These are phyloP conservation scores for Macheiramphus alcinus DNA, from an alignment of 2,113 vertebrate genomes.

Conservation along the genomic window DNA sequence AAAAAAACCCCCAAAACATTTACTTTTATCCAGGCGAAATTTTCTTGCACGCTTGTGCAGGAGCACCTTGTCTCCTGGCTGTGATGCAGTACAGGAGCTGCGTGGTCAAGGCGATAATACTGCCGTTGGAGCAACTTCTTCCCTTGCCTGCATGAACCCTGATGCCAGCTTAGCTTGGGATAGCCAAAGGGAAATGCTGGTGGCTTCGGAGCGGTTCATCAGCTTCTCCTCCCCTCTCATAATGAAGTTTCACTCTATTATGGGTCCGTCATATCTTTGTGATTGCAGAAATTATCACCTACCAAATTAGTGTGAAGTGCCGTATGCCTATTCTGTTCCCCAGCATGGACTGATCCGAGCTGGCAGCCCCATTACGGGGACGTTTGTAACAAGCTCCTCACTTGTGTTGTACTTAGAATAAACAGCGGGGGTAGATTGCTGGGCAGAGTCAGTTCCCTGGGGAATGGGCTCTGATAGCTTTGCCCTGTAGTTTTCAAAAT, in stretches of 20 bases:
- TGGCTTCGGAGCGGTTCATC: background rate
- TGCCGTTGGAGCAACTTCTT: background rate
- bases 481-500: background rate
- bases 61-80: background rate
- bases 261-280: background rate
- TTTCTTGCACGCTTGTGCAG: background rate
- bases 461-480: background rate
- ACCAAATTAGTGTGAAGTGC: background rate
- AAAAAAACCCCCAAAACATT: background rate
- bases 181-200: background rate
- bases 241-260: background rate
- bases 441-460: background rate
- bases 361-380: background rate
- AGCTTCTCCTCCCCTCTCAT: background rate
- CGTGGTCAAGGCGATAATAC: background rate
- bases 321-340: background rate
- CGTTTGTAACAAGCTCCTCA: rapidly evolving
- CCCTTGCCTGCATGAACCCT: background rate
- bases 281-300: constrained; percentile 33
- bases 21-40: background rate
- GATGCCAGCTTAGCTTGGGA: background rate
- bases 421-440: rapidly evolving
- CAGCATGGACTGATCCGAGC: rapidly evolving
- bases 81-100: background rate
- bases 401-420: background rate